These are phyloP conservation scores for Puntigrus tetrazona DNA, from an alignment of 2,113 vertebrate genomes.

Conservation along the genomic window DNA sequence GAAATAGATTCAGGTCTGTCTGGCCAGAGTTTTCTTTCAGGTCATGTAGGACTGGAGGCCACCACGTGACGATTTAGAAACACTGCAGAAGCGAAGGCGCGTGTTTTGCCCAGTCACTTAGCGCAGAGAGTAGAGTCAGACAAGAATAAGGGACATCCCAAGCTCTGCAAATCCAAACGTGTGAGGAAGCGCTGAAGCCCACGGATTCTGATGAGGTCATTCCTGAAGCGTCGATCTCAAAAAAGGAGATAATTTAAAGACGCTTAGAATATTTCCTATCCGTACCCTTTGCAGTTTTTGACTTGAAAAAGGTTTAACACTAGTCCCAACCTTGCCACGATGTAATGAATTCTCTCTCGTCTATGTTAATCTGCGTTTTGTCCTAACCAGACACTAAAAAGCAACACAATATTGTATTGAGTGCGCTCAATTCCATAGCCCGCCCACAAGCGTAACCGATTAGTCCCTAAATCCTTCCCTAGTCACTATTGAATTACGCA, in stretches of 20 bases:
- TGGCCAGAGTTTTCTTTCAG: conserved; percentile 73
- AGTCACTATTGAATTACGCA: not conserved
- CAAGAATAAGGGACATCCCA: conserved; percentile 17
- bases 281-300: not conserved
- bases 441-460: not conserved
- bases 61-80: conserved; percentile 50
- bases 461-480: not conserved
- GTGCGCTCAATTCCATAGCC: not conserved
- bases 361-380: not conserved
- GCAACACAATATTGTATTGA: not conserved
- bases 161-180: not conserved
- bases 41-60: conserved; percentile 58
- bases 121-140: conserved; percentile 36
- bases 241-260: not conserved
- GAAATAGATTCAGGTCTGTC: conserved; percentile 57
- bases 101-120: conserved; percentile 17
- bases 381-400: not conserved
- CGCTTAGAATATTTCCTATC: not conserved
- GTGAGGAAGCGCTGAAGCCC: conserved; percentile 16
- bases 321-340: not conserved
- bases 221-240: not conserved
- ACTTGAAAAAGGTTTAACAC: not conserved
- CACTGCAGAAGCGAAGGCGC: conserved; percentile 36
- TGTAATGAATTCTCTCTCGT: not conserved
- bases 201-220: conserved; percentile 5